Conservation (phyloP, 2,888 invertebrate species). For the Neelides folsomi region DNA sequence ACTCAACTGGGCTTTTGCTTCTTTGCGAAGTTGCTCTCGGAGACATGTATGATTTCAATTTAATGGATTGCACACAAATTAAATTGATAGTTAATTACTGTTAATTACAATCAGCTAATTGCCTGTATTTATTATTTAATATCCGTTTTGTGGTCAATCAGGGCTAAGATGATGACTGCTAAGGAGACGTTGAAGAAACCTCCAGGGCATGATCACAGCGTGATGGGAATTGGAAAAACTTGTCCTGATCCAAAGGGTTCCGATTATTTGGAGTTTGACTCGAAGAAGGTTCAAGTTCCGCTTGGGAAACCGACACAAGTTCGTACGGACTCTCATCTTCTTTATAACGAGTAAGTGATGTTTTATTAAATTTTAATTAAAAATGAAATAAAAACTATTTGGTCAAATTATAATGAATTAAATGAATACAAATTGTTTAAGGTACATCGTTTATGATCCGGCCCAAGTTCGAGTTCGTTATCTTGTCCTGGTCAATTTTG, state of each 20-base stretch:
- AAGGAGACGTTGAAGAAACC: slow-evolving; percentile 46
- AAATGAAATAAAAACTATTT: too few species aligned
- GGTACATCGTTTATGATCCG: slow-evolving; percentile 85
- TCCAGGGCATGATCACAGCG: slow-evolving; percentile 72
- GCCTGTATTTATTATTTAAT: neutral
- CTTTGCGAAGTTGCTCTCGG: slow-evolving; percentile 94
- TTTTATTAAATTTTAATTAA: neutral
- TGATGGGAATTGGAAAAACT: slow-evolving; percentile 73
- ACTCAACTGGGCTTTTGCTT: slow-evolving; percentile 68
- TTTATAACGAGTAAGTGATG: slow-evolving; percentile 76
- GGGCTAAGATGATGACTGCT: slow-evolving; percentile 59
- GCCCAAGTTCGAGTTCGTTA: slow-evolving; percentile 88
- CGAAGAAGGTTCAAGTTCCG: slow-evolving; percentile 66
- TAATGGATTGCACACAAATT: neutral
- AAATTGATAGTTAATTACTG: neutral
- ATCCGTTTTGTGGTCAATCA: slow-evolving; percentile 36
- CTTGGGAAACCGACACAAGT: slow-evolving; percentile 49
- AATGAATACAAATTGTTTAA: slow-evolving; percentile 34
- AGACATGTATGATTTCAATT: slow-evolving; percentile 52
- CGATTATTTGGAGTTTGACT: slow-evolving; percentile 36
- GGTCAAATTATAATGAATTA: neutral
- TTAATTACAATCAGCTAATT: neutral
- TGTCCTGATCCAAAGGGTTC: slow-evolving; percentile 60
- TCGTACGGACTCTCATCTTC: slow-evolving; percentile 44
- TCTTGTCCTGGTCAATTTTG: slow-evolving; percentile 71